A percentile compares a stretch with the other conserved stretches of the same genome.
Conservation (phyloP, 1,140 invertebrate species). For the Oryctes rhinoceros region DNA sequence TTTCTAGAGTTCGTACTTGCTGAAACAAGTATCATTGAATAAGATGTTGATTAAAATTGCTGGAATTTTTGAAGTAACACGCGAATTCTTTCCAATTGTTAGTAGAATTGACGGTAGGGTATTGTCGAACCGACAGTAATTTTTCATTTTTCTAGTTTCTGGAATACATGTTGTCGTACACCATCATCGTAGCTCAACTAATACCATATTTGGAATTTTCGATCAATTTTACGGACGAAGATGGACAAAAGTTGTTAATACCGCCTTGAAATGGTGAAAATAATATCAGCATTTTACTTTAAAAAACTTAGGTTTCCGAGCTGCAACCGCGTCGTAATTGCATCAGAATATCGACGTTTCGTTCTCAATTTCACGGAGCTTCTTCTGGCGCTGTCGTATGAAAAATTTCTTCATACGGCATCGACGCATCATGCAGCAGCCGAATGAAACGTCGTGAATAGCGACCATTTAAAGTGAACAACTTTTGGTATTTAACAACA, state of each 20-base stretch:
- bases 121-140: not conserved
- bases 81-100: not conserved
- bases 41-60: not conserved
- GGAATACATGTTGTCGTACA: slow-evolving; percentile 3
- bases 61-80: slow-evolving; percentile 14
- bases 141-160: not conserved
- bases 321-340: no score
- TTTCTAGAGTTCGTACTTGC: not conserved
- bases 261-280: no score
- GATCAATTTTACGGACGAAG: not conserved
- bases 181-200: not conserved
- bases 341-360: no score
- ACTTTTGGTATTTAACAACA: no score
- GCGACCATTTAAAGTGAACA: no score
- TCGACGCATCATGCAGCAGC: no score
- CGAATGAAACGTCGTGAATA: no score
- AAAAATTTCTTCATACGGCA: no score
- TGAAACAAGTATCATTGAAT: not conserved
- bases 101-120: not conserved
- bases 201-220: not conserved
- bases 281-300: no score
- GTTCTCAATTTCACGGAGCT: no score
- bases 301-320: not conserved
- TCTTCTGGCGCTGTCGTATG: no score
- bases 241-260: not conserved